Evolutionary conservation across 23 tunicate genomes (phyloP).

Genomic region (Trididemnum clinides): DNA sequence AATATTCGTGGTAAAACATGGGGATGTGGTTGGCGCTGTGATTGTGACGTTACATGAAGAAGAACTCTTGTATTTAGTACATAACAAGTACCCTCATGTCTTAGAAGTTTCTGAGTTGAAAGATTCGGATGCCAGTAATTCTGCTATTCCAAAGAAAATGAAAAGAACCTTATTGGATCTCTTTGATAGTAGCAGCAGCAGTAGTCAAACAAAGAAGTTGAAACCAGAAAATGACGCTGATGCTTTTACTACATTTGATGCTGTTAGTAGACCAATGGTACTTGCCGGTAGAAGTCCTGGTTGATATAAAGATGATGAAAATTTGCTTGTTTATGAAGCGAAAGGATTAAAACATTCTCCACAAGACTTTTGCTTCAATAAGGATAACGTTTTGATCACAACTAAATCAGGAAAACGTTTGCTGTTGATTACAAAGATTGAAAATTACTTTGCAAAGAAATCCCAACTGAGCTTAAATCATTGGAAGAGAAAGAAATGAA

Average conservation of each 20-base stretch:
- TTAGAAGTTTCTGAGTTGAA: not conserved
- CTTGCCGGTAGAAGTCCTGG: constrained; percentile 11
- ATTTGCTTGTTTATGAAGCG: constrained; percentile 60
- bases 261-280: not conserved
- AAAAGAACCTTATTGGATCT: too few relatives aligned
- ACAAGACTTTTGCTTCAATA: constrained; percentile 69
- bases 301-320: constrained; percentile 35
- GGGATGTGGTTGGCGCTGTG: too few relatives aligned
- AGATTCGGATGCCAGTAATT: too few relatives aligned
- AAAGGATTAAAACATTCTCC: constrained; percentile 55
- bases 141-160: too few relatives aligned
- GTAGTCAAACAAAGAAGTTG: too few relatives aligned
- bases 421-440: constrained; percentile 79
- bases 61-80: constrained; percentile 44
- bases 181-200: too few relatives aligned
- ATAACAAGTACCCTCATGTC: constrained; percentile 36
- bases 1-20: too few relatives aligned
- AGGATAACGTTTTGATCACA: constrained; percentile 79
- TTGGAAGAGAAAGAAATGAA: constrained; percentile 47
- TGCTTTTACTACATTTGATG: not conserved
- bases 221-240: too few relatives aligned
- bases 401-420: constrained; percentile 92
- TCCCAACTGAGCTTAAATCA: constrained; percentile 56
- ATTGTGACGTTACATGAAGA: constrained; percentile 15
- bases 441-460: constrained; percentile 60